phyloP scores from a whole-genome alignment of 2,888 invertebrate species.

The Lasioglossum marginatum region DNA sequence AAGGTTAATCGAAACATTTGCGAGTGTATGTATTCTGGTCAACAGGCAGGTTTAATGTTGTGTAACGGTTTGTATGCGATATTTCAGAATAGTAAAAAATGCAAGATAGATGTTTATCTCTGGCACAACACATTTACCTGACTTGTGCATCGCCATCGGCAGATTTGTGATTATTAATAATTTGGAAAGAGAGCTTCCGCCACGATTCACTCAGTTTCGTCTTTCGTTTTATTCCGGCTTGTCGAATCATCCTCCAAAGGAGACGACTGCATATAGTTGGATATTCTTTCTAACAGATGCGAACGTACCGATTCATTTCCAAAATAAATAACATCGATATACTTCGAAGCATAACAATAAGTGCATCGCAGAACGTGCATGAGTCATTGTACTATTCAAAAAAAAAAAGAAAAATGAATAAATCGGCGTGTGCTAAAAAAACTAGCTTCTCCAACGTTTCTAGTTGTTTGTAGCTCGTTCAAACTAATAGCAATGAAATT shows the following conservation, averaged over 20 bases:
- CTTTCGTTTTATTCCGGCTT: neutral
- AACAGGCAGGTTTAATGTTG: neutral
- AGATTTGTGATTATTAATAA: neutral
- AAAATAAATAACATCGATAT: constrained; percentile 25
- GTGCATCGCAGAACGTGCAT: constrained; percentile 6
- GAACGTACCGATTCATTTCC: neutral
- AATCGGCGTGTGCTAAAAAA: constrained; percentile 18
- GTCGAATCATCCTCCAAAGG: neutral
- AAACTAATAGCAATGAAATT: neutral
- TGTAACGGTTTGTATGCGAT: neutral
- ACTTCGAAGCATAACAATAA: constrained; percentile 36
- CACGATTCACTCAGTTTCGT: neutral
- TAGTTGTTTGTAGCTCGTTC: neutral
- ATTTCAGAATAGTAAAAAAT: neutral
- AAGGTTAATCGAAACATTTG: no score
- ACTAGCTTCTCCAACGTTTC: neutral
- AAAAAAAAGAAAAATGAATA: neutral
- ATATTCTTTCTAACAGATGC: neutral
- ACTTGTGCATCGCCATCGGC: neutral
- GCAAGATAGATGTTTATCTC: neutral
- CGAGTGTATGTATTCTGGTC: neutral
- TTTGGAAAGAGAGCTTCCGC: neutral
- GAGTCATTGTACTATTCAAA: constrained; percentile 24
- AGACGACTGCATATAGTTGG: neutral
- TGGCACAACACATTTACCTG: neutral